These are phyloP conservation scores for Acanthacorydalis orientalis DNA, from an alignment of 2,888 invertebrate genomes.

Conservation along the genomic window DNA sequence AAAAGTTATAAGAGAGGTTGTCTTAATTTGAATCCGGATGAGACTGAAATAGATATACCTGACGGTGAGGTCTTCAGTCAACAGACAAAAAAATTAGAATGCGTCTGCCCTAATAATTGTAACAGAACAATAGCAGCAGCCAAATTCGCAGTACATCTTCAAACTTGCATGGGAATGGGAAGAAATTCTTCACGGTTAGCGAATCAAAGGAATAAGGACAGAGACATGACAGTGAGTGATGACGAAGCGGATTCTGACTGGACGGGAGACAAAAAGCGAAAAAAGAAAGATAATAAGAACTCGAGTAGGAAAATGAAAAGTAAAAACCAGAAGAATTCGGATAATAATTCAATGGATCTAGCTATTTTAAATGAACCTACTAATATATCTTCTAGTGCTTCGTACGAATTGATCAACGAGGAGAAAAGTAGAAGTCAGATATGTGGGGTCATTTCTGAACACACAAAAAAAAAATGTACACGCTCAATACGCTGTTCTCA, in stretches of 20 bases:
- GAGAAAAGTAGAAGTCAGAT: constrained; percentile 2
- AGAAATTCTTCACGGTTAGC: constrained; percentile 2
- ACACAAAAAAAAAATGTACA: constrained; percentile 4
- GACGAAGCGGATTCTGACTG: constrained; percentile 6
- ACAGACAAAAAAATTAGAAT: background rate
- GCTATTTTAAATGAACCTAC: background rate
- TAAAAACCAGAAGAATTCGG: background rate
- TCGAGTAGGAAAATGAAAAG: background rate
- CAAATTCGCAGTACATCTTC: constrained; percentile 2
- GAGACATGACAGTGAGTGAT: constrained; percentile 1
- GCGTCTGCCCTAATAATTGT: constrained; percentile 3
- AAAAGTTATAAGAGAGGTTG: constrained; percentile 4
- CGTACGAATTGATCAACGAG: background rate
- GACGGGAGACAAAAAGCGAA: constrained; percentile 5
- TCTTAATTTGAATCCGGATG: constrained; percentile 3
- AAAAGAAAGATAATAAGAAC: constrained; percentile 2
- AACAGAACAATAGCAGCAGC: background rate
- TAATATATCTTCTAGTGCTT: background rate
- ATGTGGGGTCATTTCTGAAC: constrained; percentile 1
- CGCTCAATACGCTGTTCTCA: background rate
- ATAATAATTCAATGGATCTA: background rate
- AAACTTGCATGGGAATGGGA: constrained; percentile 4
- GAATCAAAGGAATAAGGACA: constrained; percentile 3
- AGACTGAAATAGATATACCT: background rate
- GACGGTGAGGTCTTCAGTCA: background rate